These are phyloP conservation scores for Pungitius pungitius DNA, from an alignment of 2,113 vertebrate genomes.

Conservation along the genomic window DNA sequence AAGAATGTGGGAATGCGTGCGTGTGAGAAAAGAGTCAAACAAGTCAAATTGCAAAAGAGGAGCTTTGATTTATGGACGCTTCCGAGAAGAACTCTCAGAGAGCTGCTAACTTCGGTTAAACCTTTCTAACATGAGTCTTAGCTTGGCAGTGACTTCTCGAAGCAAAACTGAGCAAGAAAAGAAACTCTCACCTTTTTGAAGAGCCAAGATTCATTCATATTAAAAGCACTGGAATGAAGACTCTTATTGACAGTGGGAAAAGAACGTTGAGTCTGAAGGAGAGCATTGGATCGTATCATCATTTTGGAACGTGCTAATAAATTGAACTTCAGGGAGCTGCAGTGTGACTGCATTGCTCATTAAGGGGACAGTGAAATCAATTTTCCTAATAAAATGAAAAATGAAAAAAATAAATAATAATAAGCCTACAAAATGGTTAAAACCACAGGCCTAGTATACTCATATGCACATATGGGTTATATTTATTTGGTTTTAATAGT, in stretches of 20 bases:
- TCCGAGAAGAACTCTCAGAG: neutral
- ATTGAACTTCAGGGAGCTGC: neutral
- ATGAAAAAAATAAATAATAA: neutral
- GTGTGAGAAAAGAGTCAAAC: neutral
- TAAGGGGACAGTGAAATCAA: neutral
- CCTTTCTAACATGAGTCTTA: neutral
- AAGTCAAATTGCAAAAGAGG: conserved; percentile 23
- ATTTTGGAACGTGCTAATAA: neutral
- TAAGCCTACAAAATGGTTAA: neutral
- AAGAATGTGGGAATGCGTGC: neutral
- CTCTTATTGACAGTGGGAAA: neutral
- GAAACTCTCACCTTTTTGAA: neutral
- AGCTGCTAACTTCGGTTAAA: neutral
- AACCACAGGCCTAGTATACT: neutral
- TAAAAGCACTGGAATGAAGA: neutral
- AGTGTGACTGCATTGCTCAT: neutral
- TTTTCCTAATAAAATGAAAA: neutral
- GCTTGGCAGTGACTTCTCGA: neutral
- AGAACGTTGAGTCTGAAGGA: neutral
- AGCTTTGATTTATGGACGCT: conserved; percentile 16
- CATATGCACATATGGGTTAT: too few relatives aligned
- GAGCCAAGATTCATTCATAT: neutral
- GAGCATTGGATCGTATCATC: neutral
- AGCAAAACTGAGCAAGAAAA: neutral
- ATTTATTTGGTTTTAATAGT: neutral